These are phyloP conservation scores for Orussus abietinus DNA, from an alignment of 1,140 invertebrate genomes.

Conservation along the genomic window DNA sequence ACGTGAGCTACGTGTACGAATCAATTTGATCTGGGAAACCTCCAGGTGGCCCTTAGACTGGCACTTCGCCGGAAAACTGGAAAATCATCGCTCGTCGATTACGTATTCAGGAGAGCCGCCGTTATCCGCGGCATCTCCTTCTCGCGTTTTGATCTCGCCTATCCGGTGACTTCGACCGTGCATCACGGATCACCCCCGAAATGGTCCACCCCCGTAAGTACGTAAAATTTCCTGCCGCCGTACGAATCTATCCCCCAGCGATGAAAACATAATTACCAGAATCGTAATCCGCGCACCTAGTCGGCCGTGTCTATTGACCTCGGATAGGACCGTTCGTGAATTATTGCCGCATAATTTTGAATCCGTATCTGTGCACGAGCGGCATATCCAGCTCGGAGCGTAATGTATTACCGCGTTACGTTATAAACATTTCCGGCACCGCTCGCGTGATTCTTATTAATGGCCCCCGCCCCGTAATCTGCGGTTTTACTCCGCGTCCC, in stretches of 20 bases:
- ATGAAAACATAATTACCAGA: slow-evolving; percentile 1
- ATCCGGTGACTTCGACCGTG: too few relatives aligned
- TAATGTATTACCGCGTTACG: slow-evolving; percentile 12
- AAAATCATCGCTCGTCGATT: slow-evolving; percentile 31
- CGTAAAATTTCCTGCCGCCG: too few relatives aligned
- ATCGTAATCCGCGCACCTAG: too few relatives aligned
- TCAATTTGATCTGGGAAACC: slow-evolving; percentile 32
- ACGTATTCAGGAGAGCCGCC: slow-evolving; percentile 9
- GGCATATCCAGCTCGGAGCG: too few relatives aligned
- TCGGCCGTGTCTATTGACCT: too few relatives aligned
- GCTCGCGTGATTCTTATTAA: slow-evolving; percentile 47
- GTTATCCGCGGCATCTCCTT: background rate
- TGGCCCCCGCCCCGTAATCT: slow-evolving; percentile 17
- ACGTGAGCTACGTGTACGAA: too few relatives aligned
- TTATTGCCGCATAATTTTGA: too few relatives aligned
- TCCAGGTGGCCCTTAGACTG: slow-evolving; percentile 21
- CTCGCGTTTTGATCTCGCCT: background rate
- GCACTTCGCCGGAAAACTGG: slow-evolving; percentile 12
- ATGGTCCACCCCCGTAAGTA: too few relatives aligned
- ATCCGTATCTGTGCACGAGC: too few relatives aligned
- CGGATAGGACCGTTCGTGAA: too few relatives aligned
- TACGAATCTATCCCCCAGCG: background rate
- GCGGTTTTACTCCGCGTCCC: background rate
- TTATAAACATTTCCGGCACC: slow-evolving; percentile 37
- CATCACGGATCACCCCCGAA: slow-evolving; percentile 5